Conservation (phyloP, 2,113 vertebrate species). For the Oriolus oriolus region DNA sequence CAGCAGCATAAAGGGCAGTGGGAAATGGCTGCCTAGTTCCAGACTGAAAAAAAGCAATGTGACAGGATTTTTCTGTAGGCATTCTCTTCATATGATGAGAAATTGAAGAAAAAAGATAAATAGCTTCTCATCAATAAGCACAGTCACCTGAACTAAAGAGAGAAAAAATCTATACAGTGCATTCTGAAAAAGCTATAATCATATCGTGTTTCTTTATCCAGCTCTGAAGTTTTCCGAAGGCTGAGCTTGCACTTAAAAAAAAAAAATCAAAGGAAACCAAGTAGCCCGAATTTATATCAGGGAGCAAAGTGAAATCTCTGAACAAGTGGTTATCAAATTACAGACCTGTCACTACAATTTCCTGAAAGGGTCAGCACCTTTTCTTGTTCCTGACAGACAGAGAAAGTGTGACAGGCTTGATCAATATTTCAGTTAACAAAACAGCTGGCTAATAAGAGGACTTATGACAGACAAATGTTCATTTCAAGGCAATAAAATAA, state of each 20-base stretch:
- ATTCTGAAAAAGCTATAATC: background rate
- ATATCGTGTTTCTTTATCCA: background rate
- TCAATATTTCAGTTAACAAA: slow-evolving; percentile 69
- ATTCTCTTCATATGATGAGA: background rate
- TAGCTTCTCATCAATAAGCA: background rate
- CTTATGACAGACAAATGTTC: background rate
- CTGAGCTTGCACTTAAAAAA: background rate
- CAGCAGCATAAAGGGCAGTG: background rate
- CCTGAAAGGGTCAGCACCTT: slow-evolving; percentile 65
- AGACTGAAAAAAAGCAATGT: background rate
- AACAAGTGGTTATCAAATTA: slow-evolving; percentile 68
- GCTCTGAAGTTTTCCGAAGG: background rate
- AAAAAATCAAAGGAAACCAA: slow-evolving; percentile 1
- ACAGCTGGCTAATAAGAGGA: slow-evolving; percentile 60
- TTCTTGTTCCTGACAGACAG: slow-evolving; percentile 49
- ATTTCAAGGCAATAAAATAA: slow-evolving; percentile 52
- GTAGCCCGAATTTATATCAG: background rate
- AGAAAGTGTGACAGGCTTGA: slow-evolving; percentile 44
- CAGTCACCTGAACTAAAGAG: background rate
- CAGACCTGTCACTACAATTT: slow-evolving; percentile 47
- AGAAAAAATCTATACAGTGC: background rate
- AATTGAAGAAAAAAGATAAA: background rate
- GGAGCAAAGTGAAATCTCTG: slow-evolving; percentile 53
- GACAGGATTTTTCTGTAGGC: background rate
- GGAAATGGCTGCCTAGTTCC: background rate